Conservation (phyloP, 2,797 vertebrate genomes). For the Echiichthys vipera region DNA sequence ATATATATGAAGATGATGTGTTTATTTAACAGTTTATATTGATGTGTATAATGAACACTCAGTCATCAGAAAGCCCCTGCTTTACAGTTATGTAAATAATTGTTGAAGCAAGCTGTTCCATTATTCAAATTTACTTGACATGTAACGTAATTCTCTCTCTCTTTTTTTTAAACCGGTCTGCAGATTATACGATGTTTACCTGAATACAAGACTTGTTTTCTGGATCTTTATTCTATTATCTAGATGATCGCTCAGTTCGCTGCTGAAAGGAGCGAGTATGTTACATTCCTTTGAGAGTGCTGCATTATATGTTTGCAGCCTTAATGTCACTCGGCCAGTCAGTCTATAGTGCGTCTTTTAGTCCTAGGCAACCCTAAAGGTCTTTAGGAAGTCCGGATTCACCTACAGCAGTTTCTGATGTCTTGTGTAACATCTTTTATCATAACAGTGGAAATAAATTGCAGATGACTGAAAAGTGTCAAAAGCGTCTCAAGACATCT, state of each 20-base stretch:
- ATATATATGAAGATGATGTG: background rate
- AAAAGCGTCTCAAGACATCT: background rate
- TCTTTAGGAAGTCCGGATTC: background rate
- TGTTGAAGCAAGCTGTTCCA: background rate
- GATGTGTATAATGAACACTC: background rate
- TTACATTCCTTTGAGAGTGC: background rate
- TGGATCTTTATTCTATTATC: too few relatives aligned
- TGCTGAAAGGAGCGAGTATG: background rate
- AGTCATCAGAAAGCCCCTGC: background rate
- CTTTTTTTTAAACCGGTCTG: background rate
- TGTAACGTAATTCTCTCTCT: rapidly evolving
- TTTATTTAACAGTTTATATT: background rate
- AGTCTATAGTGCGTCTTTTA: background rate
- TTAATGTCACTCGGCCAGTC: background rate
- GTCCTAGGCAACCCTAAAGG: background rate
- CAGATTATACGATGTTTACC: background rate
- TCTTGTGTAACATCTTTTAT: background rate
- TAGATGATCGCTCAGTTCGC: too few relatives aligned
- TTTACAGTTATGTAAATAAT: background rate
- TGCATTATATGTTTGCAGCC: background rate
- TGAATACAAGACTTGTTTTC: background rate
- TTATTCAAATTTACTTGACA: background rate
- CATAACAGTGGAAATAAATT: too few relatives aligned
- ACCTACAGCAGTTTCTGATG: background rate
- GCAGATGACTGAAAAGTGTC: too few relatives aligned